phyloP scores from a whole-genome alignment of 2,888 invertebrate genomes.

The Aromia moschata region DNA sequence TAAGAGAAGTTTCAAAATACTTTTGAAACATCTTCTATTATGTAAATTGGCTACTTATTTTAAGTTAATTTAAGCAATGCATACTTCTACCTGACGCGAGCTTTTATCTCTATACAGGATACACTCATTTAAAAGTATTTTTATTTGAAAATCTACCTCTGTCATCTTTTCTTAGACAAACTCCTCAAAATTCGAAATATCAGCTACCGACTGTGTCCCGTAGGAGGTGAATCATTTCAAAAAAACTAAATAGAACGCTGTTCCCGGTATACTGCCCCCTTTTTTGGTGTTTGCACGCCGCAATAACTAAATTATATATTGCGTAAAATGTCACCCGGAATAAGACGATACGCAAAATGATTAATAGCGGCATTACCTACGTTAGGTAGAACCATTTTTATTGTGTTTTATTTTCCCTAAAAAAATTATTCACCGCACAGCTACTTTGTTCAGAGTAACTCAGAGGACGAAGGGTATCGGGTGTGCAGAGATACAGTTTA shows the following conservation, averaged over 20 bases:
- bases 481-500: too few species aligned
- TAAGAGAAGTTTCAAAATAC: too few species aligned
- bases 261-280: neutral
- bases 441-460: slow-evolving; percentile 9
- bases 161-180: too few species aligned
- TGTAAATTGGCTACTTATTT: too few species aligned
- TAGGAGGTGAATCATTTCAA: slow-evolving; percentile 4
- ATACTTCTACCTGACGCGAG: too few species aligned
- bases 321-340: slow-evolving; percentile 13
- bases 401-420: slow-evolving; percentile 7
- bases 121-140: too few species aligned
- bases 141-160: too few species aligned
- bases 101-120: too few species aligned
- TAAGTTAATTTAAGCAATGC: too few species aligned
- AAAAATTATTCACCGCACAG: slow-evolving; percentile 3
- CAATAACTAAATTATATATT: slow-evolving; percentile 20
- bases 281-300: slow-evolving; percentile 16
- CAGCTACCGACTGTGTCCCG: neutral
- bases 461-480: neutral
- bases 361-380: slow-evolving; percentile 15
- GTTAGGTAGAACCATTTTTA: slow-evolving; percentile 8
- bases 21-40: too few species aligned
- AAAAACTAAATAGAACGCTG: slow-evolving; percentile 7
- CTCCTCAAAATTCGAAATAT: too few species aligned
- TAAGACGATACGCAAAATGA: slow-evolving; percentile 20